A percentile compares a stretch with the other conserved stretches of the same genome.
phyloP scores from a whole-genome alignment of 2,888 invertebrate species.

The Pseudococcus viburni region DNA sequence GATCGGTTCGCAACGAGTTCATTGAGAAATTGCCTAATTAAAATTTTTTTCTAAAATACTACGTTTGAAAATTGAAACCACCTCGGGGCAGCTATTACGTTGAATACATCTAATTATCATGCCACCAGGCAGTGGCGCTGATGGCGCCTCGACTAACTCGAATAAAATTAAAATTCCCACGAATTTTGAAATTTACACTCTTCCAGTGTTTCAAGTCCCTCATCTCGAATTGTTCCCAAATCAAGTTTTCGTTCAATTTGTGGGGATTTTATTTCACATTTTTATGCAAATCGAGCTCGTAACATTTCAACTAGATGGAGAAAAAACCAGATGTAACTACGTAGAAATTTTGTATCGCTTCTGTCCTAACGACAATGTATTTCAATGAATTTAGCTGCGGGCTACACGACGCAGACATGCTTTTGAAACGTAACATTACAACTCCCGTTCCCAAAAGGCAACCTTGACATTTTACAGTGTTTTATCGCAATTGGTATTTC shows the following conservation, averaged over 20 bases:
- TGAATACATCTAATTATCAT: background rate
- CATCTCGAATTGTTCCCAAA: background rate
- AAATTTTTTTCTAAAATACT: slow-evolving; percentile 22
- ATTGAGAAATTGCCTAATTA: slow-evolving; percentile 2
- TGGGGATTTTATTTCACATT: background rate
- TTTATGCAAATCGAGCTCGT: slow-evolving; percentile 2
- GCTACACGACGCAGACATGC: background rate
- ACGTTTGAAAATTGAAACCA: background rate
- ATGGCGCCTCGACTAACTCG: background rate
- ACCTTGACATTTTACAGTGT: slow-evolving; percentile 4
- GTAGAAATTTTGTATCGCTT: background rate
- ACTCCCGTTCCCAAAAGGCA: background rate
- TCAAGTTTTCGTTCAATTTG: background rate
- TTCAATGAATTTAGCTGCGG: background rate
- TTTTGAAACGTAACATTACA: slow-evolving; percentile 20
- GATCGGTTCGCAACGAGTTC: background rate
- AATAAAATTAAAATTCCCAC: background rate
- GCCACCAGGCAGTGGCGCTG: background rate
- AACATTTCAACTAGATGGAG: background rate
- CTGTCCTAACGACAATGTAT: slow-evolving; percentile 19
- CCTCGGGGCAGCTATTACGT: background rate
- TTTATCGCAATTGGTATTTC: background rate
- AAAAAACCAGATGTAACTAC: slow-evolving; percentile 22
- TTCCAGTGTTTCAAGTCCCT: background rate
- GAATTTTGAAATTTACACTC: background rate